phyloP scores from a whole-genome alignment of 1,140 invertebrate species.

The Asbolus verrucosus region DNA sequence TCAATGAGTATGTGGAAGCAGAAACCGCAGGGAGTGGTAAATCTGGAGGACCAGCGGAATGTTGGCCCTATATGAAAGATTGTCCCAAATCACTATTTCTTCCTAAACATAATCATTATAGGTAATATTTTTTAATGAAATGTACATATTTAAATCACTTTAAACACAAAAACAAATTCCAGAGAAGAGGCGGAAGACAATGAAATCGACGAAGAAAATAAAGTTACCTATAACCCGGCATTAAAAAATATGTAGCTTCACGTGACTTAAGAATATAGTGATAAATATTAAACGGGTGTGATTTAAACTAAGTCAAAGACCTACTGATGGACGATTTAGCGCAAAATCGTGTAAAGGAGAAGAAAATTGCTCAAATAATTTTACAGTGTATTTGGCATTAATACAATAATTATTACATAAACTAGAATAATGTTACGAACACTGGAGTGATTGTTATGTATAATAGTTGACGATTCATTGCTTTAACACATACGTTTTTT shows the following conservation, averaged over 20 bases:
- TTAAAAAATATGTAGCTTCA: conserved; percentile 50
- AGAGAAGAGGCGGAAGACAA: conserved; percentile 42
- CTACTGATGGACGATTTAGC: background rate
- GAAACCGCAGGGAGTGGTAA: conserved; percentile 78
- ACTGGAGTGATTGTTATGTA: too few relatives aligned
- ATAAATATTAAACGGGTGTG: conserved; percentile 52
- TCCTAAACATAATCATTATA: conserved; percentile 74
- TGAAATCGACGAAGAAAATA: conserved; percentile 43
- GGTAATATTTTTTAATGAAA: conserved; percentile 63
- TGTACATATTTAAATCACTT: too few relatives aligned
- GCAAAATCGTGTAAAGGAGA: background rate
- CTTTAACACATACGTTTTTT: too few relatives aligned
- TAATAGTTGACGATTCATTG: too few relatives aligned
- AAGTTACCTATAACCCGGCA: conserved; percentile 55
- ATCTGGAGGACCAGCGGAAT: conserved; percentile 75
- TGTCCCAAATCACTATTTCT: conserved; percentile 86
- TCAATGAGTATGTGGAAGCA: conserved; percentile 82
- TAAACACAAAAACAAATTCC: background rate
- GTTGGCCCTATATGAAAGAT: conserved; percentile 84
- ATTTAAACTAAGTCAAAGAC: conserved; percentile 55
- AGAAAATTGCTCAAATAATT: conserved; percentile 23
- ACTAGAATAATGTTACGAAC: too few relatives aligned
- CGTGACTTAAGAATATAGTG: conserved; percentile 17
- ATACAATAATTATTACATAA: too few relatives aligned
- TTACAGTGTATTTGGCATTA: conserved; percentile 10